These are phyloP conservation scores for Cisticola juncidis DNA, from an alignment of 2,113 vertebrate genomes.

Conservation along the genomic window DNA sequence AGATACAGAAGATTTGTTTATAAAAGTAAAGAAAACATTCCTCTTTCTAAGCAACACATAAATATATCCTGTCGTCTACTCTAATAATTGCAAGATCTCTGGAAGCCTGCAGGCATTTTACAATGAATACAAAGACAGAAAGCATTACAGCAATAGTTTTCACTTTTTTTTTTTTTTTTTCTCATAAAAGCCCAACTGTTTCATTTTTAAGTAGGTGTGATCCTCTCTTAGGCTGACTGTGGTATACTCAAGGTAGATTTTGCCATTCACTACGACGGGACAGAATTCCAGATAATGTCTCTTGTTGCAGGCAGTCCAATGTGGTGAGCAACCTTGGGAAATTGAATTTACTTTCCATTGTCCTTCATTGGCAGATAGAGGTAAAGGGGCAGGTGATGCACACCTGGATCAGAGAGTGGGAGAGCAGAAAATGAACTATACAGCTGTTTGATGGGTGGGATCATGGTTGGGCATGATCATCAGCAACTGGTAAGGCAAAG, in stretches of 20 bases:
- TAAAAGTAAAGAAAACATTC: background rate
- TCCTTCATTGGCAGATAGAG: background rate
- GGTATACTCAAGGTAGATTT: background rate
- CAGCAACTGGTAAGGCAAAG: background rate
- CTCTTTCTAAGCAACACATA: background rate
- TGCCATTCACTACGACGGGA: background rate
- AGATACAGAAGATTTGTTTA: background rate
- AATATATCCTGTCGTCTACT: background rate
- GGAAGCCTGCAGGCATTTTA: background rate
- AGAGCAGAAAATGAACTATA: background rate
- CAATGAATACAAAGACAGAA: background rate
- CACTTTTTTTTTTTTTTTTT: background rate
- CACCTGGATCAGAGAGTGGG: background rate
- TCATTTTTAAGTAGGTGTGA: background rate
- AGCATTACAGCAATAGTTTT: background rate
- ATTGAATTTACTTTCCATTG: background rate
- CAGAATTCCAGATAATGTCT: background rate
- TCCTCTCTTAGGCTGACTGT: background rate
- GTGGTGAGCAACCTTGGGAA: background rate
- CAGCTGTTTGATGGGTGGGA: background rate
- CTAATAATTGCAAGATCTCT: background rate
- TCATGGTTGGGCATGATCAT: background rate
- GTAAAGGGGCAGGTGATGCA: background rate
- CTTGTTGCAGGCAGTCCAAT: background rate
- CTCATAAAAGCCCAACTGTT: background rate